Conservation (phyloP, 2,888 invertebrate species). For the Hoplodrina blanda region DNA sequence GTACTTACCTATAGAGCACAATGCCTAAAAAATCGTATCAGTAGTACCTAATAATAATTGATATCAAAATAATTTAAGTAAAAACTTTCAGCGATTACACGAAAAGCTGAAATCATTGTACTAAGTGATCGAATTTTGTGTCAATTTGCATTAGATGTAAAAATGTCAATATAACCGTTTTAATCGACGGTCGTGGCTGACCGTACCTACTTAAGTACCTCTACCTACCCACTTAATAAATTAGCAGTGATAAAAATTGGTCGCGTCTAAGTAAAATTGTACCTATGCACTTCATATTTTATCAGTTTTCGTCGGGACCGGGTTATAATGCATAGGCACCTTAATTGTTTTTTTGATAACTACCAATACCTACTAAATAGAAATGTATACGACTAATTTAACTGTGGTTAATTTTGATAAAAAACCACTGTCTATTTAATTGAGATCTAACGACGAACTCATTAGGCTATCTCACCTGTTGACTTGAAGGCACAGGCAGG, state of each 20-base stretch:
- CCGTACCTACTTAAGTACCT: slow-evolving; percentile 1
- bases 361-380: neutral
- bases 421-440: neutral
- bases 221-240: neutral
- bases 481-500: neutral
- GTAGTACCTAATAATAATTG: neutral
- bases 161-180: neutral
- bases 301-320: neutral
- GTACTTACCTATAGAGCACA: neutral
- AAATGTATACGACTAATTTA: neutral
- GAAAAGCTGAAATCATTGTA: neutral
- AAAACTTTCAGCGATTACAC: neutral
- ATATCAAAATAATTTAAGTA: neutral
- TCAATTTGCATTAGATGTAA: neutral
- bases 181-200: slow-evolving; percentile 13
- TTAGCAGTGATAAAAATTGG: slow-evolving; percentile 39
- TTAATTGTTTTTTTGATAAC: slow-evolving; percentile 11
- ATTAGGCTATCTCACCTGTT: neutral
- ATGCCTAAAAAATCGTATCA: neutral
- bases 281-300: neutral
- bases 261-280: neutral
- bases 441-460: neutral
- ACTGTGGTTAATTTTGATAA: neutral
- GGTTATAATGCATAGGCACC: no score
- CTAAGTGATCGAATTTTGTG: neutral